Percentiles rank a stretch among this genome's conserved stretches.
Conservation (phyloP, 2,113 vertebrate species). For the Pangasianodon hypophthalmus region DNA sequence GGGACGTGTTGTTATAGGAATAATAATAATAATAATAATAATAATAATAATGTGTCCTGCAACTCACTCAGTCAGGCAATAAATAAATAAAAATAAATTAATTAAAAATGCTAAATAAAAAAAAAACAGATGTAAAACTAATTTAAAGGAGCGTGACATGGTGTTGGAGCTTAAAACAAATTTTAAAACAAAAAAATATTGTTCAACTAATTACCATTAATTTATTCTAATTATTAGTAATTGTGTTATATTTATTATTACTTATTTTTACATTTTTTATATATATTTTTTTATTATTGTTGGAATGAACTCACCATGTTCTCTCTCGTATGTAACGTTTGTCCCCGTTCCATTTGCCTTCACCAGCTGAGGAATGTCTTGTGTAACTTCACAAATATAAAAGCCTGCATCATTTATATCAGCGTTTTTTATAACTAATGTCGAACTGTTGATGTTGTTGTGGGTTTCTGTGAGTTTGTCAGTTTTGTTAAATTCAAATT, state of each 20-base stretch:
- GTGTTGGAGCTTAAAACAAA: neutral
- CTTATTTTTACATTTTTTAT: neutral
- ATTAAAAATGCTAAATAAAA: neutral
- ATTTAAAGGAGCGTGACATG: neutral
- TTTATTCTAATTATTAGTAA: neutral
- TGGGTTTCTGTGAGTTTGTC: neutral
- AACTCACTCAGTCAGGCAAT: neutral
- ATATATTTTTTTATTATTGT: neutral
- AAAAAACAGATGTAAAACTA: neutral
- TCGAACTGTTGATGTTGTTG: neutral
- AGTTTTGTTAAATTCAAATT: neutral
- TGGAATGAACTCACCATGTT: neutral
- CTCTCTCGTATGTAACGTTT: neutral
- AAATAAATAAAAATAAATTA: neutral
- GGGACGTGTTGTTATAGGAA: neutral
- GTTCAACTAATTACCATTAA: neutral
- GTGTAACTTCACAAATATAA: constrained; percentile 35
- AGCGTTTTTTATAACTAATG: neutral
- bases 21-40: neutral
- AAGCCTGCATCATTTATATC: neutral
- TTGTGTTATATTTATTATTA: neutral
- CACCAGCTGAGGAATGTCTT: neutral
- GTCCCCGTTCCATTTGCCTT: neutral
- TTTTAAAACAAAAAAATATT: neutral
- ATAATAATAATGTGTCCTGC: neutral